Conservation (phyloP, 1,140 invertebrate genomes). For the Ladona fulva region DNA sequence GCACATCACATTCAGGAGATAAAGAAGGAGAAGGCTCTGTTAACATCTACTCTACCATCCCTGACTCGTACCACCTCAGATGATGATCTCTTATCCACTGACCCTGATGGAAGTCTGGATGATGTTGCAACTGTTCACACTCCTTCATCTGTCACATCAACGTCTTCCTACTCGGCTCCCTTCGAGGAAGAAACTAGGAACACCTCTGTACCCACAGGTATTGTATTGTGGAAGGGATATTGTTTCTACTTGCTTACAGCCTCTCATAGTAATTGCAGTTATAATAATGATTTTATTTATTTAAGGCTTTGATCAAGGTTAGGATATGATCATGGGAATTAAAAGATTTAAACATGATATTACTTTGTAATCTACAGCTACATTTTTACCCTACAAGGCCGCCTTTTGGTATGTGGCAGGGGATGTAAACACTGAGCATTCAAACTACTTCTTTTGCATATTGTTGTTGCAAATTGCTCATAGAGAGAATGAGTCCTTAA, state of each 20-base stretch:
- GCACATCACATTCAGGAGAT: constrained; percentile 64
- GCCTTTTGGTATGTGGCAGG: too few relatives aligned
- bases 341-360: too few relatives aligned
- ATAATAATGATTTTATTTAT: too few relatives aligned
- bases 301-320: too few relatives aligned
- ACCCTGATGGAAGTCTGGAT: constrained; percentile 51
- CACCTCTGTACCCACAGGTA: neutral
- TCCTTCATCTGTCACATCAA: neutral
- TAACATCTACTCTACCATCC: constrained; percentile 69
- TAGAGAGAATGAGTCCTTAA: too few relatives aligned
- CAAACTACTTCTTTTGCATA: too few relatives aligned
- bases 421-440: too few relatives aligned
- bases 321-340: too few relatives aligned
- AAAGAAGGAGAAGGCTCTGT: constrained; percentile 69
- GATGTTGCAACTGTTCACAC: constrained; percentile 27
- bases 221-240: neutral
- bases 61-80: constrained; percentile 70
- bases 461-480: too few relatives aligned
- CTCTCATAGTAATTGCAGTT: neutral
- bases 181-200: neutral
- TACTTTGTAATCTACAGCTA: too few relatives aligned
- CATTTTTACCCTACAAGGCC: too few relatives aligned
- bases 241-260: neutral
- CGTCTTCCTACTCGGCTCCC: neutral
- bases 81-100: constrained; percentile 66